These are phyloP conservation scores for Netelia inedita DNA, from an alignment of 2,888 invertebrate genomes.

Conservation along the genomic window DNA sequence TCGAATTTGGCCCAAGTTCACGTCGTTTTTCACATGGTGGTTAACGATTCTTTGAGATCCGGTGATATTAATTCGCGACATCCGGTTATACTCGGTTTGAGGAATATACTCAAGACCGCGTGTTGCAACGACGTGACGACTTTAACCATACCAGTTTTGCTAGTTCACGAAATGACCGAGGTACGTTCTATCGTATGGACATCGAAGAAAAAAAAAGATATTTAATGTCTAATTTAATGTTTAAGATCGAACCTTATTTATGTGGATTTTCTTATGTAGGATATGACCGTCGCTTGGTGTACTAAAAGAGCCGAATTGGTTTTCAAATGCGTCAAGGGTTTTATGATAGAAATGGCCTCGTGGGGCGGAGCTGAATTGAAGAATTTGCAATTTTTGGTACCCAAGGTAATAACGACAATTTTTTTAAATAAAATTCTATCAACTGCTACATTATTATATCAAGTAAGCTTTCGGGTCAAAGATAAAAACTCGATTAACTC, in stretches of 20 bases:
- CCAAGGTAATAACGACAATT: constrained; percentile 87
- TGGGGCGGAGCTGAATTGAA: constrained; percentile 96
- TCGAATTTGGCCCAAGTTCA: constrained; percentile 98
- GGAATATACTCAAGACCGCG: constrained; percentile 98
- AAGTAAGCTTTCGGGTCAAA: background rate
- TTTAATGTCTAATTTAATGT: no score
- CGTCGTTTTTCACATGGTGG: constrained; percentile 97
- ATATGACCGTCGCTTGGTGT: constrained; percentile 99
- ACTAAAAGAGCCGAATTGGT: constrained; percentile 97
- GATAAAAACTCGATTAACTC: background rate
- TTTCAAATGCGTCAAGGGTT: constrained; percentile 99
- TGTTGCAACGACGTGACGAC: constrained; percentile 97
- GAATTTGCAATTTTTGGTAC: constrained; percentile 94
- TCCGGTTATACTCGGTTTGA: constrained; percentile 96
- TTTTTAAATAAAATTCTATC: constrained; percentile 32
- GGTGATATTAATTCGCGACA: constrained; percentile 98
- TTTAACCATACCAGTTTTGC: constrained; percentile 95
- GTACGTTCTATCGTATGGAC: constrained; percentile 85
- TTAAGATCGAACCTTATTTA: background rate
- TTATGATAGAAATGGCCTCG: constrained; percentile 99
- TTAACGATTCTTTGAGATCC: constrained; percentile 91
- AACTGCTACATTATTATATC: background rate
- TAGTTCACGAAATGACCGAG: constrained; percentile 97
- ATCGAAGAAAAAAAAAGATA: constrained; percentile 11
- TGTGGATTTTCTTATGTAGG: constrained; percentile 85